These are phyloP conservation scores for Malthinus flaveolus DNA, from an alignment of 2,888 invertebrate species.

Conservation along the genomic window DNA sequence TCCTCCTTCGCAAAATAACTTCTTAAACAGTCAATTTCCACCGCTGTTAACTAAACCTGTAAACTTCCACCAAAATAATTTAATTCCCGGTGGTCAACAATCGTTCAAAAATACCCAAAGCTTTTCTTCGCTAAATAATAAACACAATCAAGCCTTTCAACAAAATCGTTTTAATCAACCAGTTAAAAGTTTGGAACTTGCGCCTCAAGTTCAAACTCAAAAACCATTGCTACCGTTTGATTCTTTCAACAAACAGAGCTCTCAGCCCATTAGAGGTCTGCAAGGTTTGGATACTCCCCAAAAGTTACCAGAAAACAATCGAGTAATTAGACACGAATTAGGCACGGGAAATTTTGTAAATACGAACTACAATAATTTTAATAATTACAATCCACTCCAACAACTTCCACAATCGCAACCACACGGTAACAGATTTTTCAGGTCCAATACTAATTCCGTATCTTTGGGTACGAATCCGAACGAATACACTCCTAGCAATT, in stretches of 20 bases:
- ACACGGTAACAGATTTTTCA: constrained; percentile 35
- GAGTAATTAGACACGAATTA: constrained; percentile 51
- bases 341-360: constrained; percentile 46
- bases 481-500: not conserved
- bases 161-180: not conserved
- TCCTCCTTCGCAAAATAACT: constrained; percentile 27
- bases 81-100: constrained; percentile 31
- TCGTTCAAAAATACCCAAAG: not conserved
- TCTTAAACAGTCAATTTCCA: not conserved
- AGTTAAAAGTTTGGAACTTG: not conserved
- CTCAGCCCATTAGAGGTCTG: constrained; percentile 39
- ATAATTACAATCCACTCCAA: constrained; percentile 9
- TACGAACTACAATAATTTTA: constrained; percentile 26
- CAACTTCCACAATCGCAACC: not conserved
- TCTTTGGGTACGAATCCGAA: constrained; percentile 21
- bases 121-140: not conserved
- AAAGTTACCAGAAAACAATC: constrained; percentile 27
- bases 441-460: constrained; percentile 36
- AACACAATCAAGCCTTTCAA: not conserved
- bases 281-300: constrained; percentile 18
- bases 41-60: not conserved
- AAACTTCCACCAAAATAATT: constrained; percentile 12
- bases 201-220: not conserved
- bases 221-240: not conserved
- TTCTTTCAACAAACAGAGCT: not conserved